These are phyloP conservation scores for Styela clava DNA, from an alignment of 23 tunicate genomes.

Conservation along the genomic window DNA sequence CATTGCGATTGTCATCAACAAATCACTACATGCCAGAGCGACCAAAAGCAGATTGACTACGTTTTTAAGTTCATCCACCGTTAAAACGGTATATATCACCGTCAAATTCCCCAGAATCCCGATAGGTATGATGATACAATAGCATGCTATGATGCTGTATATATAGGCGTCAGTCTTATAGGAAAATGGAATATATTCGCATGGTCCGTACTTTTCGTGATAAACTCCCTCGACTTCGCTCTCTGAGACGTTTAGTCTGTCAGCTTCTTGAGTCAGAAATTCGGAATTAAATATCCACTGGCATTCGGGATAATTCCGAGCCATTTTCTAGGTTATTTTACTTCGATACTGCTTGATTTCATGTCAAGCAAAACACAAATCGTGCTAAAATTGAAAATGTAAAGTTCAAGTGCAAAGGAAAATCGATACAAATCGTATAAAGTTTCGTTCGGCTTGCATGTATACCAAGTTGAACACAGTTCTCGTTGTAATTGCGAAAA, in stretches of 20 bases:
- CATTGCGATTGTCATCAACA: conserved; percentile 34
- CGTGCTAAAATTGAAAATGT: neutral
- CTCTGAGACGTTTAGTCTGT: conserved; percentile 4
- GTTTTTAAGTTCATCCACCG: conserved; percentile 23
- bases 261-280: conserved; percentile 1
- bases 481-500: too few species aligned
- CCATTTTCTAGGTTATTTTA: too few species aligned
- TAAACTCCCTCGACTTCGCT: conserved; percentile 14
- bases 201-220: conserved; percentile 29
- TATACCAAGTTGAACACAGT: too few species aligned
- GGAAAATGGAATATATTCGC: conserved; percentile 19
- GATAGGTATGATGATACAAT: conserved; percentile 41
- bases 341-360: too few species aligned
- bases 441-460: neutral
- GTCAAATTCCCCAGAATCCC: conserved; percentile 50
- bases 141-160: conserved; percentile 35
- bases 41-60: conserved; percentile 41
- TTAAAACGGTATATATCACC: conserved; percentile 26
- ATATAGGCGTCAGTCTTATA: conserved; percentile 30
- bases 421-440: neutral
- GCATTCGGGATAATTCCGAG: conserved; percentile 43
- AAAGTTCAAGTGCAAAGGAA: neutral
- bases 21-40: conserved; percentile 44
- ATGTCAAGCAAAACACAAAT: neutral
- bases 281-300: conserved; percentile 19